phyloP scores from a whole-genome alignment of 2,113 vertebrate genomes.

The Neodon shergylaensis region DNA sequence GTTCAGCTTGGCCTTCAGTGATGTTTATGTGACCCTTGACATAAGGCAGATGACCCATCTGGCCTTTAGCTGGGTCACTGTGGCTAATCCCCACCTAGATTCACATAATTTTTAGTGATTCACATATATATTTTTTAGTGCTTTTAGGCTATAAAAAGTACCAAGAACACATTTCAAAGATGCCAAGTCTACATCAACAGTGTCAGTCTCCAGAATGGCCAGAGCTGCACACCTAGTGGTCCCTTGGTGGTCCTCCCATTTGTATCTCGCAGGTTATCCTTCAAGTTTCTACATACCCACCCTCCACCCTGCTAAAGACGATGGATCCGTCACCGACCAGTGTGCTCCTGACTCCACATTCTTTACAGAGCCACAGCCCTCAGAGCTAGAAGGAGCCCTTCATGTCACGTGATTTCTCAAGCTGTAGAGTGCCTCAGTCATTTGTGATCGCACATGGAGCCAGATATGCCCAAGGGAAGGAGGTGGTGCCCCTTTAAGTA shows the following conservation, averaged over 20 bases:
- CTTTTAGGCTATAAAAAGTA: not conserved
- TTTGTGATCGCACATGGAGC: not conserved
- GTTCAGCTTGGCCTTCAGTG: not conserved
- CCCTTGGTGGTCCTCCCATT: not conserved
- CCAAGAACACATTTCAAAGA: not conserved
- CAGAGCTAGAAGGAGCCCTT: not conserved
- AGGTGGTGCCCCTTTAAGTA: not conserved
- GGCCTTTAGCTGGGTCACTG: not conserved
- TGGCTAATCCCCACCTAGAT: not conserved
- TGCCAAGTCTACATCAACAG: accelerated
- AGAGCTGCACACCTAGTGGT: not conserved
- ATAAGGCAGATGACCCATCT: accelerated
- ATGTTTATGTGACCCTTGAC: accelerated
- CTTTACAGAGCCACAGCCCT: not conserved
- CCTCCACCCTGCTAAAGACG: not conserved
- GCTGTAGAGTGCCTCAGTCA: not conserved
- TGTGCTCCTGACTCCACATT: not conserved
- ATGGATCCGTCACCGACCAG: not conserved
- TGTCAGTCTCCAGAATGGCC: not conserved
- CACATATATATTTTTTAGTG: not conserved
- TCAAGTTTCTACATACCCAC: not conserved
- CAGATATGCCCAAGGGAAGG: not conserved
- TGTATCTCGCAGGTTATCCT: not conserved
- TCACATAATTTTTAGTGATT: not conserved
- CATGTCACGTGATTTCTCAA: not conserved